phyloP scores from a whole-genome alignment of 2,113 vertebrate genomes.

The Gadus chalcogrammus region DNA sequence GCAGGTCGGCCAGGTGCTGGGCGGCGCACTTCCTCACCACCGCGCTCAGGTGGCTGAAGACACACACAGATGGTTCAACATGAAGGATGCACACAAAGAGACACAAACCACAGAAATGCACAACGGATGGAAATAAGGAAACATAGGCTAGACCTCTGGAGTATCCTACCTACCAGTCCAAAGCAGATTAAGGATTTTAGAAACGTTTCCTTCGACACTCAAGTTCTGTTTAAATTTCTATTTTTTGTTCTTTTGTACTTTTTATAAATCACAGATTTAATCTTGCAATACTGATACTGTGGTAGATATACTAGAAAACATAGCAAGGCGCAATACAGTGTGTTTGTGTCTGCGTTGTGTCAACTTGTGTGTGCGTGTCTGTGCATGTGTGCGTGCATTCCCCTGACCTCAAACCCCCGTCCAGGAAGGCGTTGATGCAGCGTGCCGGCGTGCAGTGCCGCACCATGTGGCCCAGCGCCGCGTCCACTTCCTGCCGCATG shows the following conservation, averaged over 20 bases:
- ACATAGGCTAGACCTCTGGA: too few relatives aligned
- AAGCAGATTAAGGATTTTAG: too few relatives aligned
- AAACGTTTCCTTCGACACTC: too few relatives aligned
- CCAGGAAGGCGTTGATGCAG: slow-evolving; percentile 81
- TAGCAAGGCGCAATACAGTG: too few relatives aligned
- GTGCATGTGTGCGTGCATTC: neutral
- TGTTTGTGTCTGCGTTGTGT: neutral
- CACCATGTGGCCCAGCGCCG: slow-evolving; percentile 87
- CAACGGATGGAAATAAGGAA: too few relatives aligned
- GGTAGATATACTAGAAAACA: too few relatives aligned
- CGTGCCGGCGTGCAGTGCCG: slow-evolving; percentile 87
- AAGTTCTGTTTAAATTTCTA: too few relatives aligned
- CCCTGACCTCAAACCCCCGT: slow-evolving; percentile 85
- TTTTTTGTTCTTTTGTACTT: too few relatives aligned
- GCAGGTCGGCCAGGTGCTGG: slow-evolving; percentile 78
- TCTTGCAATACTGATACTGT: too few relatives aligned
- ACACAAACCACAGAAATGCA: neutral
- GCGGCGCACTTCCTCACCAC: slow-evolving; percentile 85
- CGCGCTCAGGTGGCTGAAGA: slow-evolving; percentile 82
- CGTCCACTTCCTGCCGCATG: slow-evolving; percentile 91
- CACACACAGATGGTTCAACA: too few relatives aligned
- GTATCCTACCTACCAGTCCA: too few relatives aligned
- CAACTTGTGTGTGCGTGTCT: neutral
- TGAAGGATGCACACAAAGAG: neutral
- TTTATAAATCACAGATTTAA: too few relatives aligned